Conservation (phyloP, 1,140 invertebrate genomes). For the Zaprionus kolodkinae region DNA sequence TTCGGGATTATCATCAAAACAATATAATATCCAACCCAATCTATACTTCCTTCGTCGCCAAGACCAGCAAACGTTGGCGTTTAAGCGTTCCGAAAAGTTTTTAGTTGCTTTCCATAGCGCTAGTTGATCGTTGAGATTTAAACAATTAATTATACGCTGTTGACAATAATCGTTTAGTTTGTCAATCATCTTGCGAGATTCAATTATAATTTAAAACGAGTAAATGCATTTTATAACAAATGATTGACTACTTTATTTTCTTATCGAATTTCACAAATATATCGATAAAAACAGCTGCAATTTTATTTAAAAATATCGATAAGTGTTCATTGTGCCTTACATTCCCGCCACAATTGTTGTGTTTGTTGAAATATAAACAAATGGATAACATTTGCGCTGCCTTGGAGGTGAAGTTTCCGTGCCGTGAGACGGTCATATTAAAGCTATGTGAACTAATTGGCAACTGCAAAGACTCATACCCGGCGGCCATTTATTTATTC, state of each 20-base stretch:
- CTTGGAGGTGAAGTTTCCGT: constrained; percentile 79
- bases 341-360: neutral
- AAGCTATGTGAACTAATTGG: constrained; percentile 87
- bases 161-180: neutral
- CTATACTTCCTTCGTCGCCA: too few species aligned
- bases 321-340: neutral
- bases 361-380: constrained; percentile 28
- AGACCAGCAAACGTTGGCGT: neutral
- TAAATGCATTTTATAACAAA: too few species aligned
- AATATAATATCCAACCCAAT: too few species aligned
- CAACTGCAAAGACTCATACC: constrained; percentile 86
- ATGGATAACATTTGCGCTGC: constrained; percentile 58
- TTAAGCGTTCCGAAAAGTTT: neutral
- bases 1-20: neutral
- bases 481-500: constrained; percentile 89
- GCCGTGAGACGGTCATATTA: constrained; percentile 86
- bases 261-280: too few species aligned
- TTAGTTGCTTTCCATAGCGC: constrained; percentile 10
- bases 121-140: too few species aligned
- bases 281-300: too few species aligned
- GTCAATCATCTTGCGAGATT: neutral
- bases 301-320: too few species aligned
- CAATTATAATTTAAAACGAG: neutral
- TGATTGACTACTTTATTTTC: too few species aligned
- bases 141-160: too few species aligned